Evolutionary conservation across 2,888 invertebrate genomes (phyloP), one percentile per base, ranked within the genome.

Genomic region (Schizotus pectinicornis): DNA sequence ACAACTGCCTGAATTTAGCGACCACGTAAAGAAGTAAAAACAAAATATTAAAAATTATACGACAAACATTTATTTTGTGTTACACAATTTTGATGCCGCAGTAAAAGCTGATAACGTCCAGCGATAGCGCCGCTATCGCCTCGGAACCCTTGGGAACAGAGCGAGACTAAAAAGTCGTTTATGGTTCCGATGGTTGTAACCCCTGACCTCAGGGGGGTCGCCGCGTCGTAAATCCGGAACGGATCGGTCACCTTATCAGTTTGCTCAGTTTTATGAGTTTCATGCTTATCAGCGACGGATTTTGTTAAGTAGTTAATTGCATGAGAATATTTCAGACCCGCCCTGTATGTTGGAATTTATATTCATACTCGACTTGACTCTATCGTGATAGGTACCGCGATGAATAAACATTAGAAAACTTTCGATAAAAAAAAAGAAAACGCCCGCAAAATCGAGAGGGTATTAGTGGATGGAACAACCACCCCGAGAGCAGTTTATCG

Each of bases 221-320:
- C 42, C 32, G 42, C 36, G 49, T 49, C 49, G 43, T 50, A 51
- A 57, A 52, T 49, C 53, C 31, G 11, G 37, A 43, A 52, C 52
- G 48, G 49, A 58, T 58, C 48, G 58, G 58, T 58, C 53, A 48
- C 53, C 59, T 59, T 59, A 59, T 59, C 59, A 54, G 54, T 54
- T 54, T 46, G 59, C 33, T 59, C 54, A 54, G 49, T 41, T 59
- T 59, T 59, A 59, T 46, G 49, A 38, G 14, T 59, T 59, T 59
- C 59, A 59, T 59, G 59, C 59, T 59, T 54, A 59, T 59, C 59
- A 46, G 54, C 48, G 6, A 35, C 35, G 51, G 41, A 57, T 57
- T 56, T 57, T 57, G 54, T 51, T 55, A 56, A 64, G 56, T 51
- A 43, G 58, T 61, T 64, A 64, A 64, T 64, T 56, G 64, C 64